Evolutionary conservation across 2,113 vertebrate species (phyloP).

Genomic region (Cephalophus harveyi): DNA sequence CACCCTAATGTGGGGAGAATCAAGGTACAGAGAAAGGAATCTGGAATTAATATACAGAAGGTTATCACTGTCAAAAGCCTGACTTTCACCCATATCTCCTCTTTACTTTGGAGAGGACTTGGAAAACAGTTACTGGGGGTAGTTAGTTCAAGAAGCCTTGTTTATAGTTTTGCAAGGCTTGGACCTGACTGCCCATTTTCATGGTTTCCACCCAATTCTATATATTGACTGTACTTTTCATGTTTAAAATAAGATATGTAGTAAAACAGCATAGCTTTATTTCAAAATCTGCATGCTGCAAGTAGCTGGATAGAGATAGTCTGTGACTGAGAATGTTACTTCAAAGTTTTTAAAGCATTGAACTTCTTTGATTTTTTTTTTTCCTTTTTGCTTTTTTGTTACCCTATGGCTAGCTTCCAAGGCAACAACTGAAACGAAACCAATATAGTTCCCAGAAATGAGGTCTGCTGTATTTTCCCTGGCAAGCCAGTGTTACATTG

Average conservation of each 20-base stretch:
- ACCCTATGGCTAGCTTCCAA: background rate
- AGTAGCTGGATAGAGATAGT: background rate
- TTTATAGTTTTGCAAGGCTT: background rate
- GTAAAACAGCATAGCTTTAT: background rate
- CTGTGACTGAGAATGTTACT: background rate
- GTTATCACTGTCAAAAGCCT: background rate
- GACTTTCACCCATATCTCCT: background rate
- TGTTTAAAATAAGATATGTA: background rate
- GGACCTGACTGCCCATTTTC: background rate
- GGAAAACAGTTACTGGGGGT: background rate
- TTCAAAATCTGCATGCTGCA: slow-evolving; percentile 22
- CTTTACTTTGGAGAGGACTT: background rate
- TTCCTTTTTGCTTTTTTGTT: background rate
- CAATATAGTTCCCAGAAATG: slow-evolving; percentile 17
- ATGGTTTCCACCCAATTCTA: background rate
- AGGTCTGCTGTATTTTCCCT: background rate
- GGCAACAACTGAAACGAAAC: slow-evolving; percentile 22
- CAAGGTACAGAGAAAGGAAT: background rate
- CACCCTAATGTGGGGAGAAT: background rate
- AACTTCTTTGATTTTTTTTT: background rate
- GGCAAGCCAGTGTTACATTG: background rate
- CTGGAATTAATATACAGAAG: background rate
- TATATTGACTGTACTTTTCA: background rate
- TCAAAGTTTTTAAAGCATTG: background rate
- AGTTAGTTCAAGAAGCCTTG: background rate